Conservation (phyloP, 1,140 invertebrate genomes). For the Drosophila asahinai region DNA sequence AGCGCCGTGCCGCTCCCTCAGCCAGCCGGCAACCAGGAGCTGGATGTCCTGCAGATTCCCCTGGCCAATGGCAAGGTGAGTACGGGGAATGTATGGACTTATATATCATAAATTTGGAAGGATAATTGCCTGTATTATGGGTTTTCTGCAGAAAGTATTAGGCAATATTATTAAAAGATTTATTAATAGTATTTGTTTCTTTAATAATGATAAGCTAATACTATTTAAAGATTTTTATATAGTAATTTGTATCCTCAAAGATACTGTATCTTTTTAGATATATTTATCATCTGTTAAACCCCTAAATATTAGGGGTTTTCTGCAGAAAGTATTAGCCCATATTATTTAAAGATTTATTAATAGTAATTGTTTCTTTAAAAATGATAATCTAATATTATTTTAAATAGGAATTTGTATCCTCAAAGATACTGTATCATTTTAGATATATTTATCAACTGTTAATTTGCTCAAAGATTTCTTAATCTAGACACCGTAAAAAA, state of each 20-base stretch:
- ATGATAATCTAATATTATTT: no score
- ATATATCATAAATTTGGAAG: no score
- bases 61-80: constrained; percentile 82
- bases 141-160: no score
- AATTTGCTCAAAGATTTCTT: not conserved
- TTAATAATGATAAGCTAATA: no score
- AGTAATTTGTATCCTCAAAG: not conserved
- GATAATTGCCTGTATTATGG: no score
- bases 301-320: no score
- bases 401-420: not conserved
- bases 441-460: not conserved
- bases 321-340: no score
- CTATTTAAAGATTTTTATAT: no score
- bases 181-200: no score
- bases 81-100: not conserved
- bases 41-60: constrained; percentile 81
- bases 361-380: no score
- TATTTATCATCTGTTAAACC: not conserved
- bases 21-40: constrained; percentile 69
- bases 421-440: not conserved
- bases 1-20: constrained; percentile 74
- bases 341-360: no score
- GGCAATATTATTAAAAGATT: no score
- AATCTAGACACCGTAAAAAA: not conserved
- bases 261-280: not conserved